phyloP scores from a whole-genome alignment of 35 echinoderm and acorn worm species.

The Holothuria glaberrima region DNA sequence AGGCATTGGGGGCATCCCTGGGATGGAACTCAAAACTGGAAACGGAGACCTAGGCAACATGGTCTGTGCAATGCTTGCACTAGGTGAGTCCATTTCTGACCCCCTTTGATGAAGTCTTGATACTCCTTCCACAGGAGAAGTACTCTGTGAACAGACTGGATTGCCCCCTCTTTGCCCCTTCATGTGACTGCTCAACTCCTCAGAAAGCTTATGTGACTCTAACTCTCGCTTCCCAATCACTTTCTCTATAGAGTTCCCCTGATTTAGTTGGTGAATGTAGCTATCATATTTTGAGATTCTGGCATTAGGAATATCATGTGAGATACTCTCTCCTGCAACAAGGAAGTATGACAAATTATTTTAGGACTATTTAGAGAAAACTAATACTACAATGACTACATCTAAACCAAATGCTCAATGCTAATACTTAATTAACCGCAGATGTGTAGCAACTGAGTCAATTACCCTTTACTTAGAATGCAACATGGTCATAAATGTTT shows the following conservation, averaged over 20 bases:
- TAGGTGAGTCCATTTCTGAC: slow-evolving; percentile 12
- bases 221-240: slow-evolving; percentile 77
- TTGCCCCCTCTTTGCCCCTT: slow-evolving; percentile 65
- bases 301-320: slow-evolving; percentile 79
- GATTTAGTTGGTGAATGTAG: slow-evolving; percentile 93
- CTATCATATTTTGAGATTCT: slow-evolving; percentile 96
- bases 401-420: no score
- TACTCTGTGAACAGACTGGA: slow-evolving; percentile 20
- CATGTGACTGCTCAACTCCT: slow-evolving; percentile 79
- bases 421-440: no score
- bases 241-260: slow-evolving; percentile 86
- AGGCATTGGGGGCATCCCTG: slow-evolving; percentile 31
- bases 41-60: slow-evolving; percentile 26
- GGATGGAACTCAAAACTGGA: slow-evolving; percentile 10
- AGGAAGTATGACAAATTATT: neutral
- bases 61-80: slow-evolving; percentile 2
- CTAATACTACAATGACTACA: no score
- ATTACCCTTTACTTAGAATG: no score
- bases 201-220: slow-evolving; percentile 75
- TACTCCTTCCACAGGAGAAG: neutral
- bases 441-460: no score
- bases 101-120: slow-evolving; percentile 24
- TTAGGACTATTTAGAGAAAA: no score
- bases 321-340: slow-evolving; percentile 83
- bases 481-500: no score